Percentiles rank a stretch among this genome's conserved stretches.
phyloP scores from a whole-genome alignment of 2,797 vertebrate genomes.

The Cygnus olor region DNA sequence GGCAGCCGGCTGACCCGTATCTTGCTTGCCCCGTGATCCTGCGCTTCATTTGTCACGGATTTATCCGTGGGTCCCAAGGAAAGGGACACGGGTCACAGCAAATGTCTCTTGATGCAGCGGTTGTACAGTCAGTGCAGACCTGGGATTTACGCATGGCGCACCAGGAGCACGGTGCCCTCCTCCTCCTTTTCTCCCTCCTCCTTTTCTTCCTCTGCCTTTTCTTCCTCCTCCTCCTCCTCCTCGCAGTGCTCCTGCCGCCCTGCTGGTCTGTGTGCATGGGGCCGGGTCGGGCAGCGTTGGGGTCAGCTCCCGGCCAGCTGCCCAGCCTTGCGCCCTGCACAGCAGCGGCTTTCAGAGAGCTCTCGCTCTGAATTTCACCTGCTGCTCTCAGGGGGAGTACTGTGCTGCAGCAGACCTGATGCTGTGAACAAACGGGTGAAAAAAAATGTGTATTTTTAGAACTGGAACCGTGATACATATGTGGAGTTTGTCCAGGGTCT shows the following conservation, averaged over 20 bases:
- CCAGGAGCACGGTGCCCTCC: background rate
- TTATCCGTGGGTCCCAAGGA: background rate
- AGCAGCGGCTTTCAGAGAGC: background rate
- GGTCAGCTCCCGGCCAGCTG: background rate
- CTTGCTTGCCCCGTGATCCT: background rate
- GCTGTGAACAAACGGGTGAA: constrained; percentile 24
- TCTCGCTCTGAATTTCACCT: background rate
- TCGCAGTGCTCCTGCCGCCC: background rate
- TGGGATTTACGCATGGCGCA: rapidly evolving
- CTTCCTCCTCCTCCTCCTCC: no score
- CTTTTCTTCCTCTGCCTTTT: no score
- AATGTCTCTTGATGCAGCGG: background rate
- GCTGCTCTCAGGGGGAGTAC: constrained; percentile 13
- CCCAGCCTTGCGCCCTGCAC: rapidly evolving
- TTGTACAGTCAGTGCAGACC: background rate
- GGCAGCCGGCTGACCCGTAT: background rate
- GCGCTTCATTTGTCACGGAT: rapidly evolving
- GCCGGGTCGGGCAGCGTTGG: background rate
- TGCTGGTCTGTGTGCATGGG: background rate
- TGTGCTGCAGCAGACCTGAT: background rate
- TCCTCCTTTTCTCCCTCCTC: background rate
- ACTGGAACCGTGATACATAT: constrained; percentile 23
- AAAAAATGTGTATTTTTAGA: constrained; percentile 36
- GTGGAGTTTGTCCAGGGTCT: constrained; percentile 32
- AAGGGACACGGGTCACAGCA: background rate